A percentile compares a stretch with the other conserved stretches of the same genome.
Evolutionary conservation across 2,113 vertebrate genomes (phyloP).

Genomic region (Salvelinus sp.): DNA sequence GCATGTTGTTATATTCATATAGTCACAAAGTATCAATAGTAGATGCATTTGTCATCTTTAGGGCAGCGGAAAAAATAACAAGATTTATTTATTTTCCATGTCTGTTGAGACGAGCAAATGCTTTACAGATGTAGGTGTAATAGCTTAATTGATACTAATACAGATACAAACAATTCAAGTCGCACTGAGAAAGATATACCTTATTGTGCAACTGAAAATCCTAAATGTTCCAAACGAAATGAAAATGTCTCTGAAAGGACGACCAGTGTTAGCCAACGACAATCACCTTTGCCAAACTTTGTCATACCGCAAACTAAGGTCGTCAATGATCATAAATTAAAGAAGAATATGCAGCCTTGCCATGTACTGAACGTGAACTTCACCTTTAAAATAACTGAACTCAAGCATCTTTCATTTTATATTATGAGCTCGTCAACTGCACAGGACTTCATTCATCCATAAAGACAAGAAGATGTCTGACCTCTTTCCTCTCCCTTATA

Average conservation of each 20-base stretch:
- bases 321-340: not conserved
- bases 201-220: not conserved
- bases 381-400: no score
- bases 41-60: not conserved
- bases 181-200: not conserved
- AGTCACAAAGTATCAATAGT: not conserved
- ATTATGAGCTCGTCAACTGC: no score
- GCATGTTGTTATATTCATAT: not conserved
- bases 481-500: no score
- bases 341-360: not conserved
- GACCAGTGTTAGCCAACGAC: not conserved
- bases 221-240: not conserved
- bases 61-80: no score
- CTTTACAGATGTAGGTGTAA: not conserved
- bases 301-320: not conserved
- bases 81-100: not conserved
- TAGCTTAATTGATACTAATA: not conserved
- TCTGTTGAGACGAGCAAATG: not conserved
- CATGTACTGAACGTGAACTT: no score
- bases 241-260: not conserved
- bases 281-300: slow-evolving; percentile 2
- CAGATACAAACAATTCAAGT: not conserved
- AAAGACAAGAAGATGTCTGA: no score
- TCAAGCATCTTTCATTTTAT: no score
- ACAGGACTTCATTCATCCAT: no score